Percentiles rank a stretch among this genome's conserved stretches.
These are phyloP conservation scores for Dorcus parallelipipedus DNA, from an alignment of 2,888 invertebrate species.

Conservation along the genomic window DNA sequence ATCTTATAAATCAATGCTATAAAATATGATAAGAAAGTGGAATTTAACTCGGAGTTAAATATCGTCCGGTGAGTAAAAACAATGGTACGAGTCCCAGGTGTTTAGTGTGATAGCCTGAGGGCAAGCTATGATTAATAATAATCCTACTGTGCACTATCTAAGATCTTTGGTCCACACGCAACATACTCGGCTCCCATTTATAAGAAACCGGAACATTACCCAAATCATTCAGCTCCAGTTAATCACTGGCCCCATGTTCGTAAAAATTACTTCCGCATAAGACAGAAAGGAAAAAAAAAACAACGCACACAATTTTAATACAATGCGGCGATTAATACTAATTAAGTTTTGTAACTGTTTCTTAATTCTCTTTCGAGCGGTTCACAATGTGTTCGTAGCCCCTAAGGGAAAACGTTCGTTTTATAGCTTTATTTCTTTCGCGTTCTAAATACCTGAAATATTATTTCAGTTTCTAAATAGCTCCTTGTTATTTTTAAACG, in stretches of 20 bases:
- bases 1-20: too few relatives aligned
- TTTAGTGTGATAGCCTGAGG: conserved; percentile 35
- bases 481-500: too few relatives aligned
- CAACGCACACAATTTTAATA: conserved; percentile 1
- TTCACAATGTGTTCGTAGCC: background rate
- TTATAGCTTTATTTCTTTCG: background rate
- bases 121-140: conserved; percentile 45
- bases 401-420: background rate
- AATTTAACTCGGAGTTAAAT: too few relatives aligned
- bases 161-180: conserved; percentile 31
- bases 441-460: background rate
- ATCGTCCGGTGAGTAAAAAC: conserved; percentile 27
- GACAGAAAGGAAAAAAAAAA: background rate
- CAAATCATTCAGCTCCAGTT: conserved; percentile 4
- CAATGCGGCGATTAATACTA: conserved; percentile 4
- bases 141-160: conserved; percentile 47
- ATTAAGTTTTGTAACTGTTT: conserved; percentile 7
- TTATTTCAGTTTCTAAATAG: background rate
- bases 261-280: conserved; percentile 6
- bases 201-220: conserved; percentile 3
- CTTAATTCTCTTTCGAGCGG: conserved; percentile 2
- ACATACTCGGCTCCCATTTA: conserved; percentile 4
- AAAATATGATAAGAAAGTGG: too few relatives aligned
- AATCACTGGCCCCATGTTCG: conserved; percentile 1
- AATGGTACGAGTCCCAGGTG: conserved; percentile 43